Conservation (phyloP, 1,140 invertebrate genomes). For the Anoplolepis gracilipes region DNA sequence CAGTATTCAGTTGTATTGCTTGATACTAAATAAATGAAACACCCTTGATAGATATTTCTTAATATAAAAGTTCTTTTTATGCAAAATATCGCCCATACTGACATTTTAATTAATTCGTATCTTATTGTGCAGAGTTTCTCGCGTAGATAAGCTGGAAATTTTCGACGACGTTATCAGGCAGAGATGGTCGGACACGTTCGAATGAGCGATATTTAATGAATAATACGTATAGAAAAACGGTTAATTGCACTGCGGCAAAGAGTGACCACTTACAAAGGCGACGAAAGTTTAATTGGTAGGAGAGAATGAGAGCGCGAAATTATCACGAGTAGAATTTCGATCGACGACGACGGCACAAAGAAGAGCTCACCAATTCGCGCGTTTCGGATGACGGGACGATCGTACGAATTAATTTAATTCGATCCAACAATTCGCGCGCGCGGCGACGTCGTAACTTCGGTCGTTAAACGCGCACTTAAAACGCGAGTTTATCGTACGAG, state of each 20-base stretch:
- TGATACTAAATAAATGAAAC: neutral
- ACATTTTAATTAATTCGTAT: neutral
- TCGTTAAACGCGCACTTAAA: slow-evolving; percentile 54
- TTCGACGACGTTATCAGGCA: neutral
- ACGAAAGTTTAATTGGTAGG: slow-evolving; percentile 30
- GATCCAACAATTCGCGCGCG: slow-evolving; percentile 49
- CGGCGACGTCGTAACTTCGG: slow-evolving; percentile 42
- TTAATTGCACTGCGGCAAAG: slow-evolving; percentile 30
- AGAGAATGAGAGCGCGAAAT: slow-evolving; percentile 38
- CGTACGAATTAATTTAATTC: slow-evolving; percentile 57
- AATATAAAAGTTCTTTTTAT: slow-evolving; percentile 9
- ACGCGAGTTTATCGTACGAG: slow-evolving; percentile 11
- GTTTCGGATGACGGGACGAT: slow-evolving; percentile 45
- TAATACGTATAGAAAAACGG: slow-evolving; percentile 8
- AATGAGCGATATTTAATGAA: slow-evolving; percentile 33
- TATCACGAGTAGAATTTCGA: slow-evolving; percentile 18
- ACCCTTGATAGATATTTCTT: neutral
- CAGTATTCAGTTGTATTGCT: neutral
- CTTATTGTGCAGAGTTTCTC: neutral
- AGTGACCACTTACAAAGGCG: slow-evolving; percentile 34
- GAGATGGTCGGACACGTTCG: neutral
- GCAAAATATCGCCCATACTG: neutral
- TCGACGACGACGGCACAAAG: slow-evolving; percentile 42
- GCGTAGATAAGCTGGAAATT: slow-evolving; percentile 36
- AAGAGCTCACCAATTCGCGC: slow-evolving; percentile 25